Percentiles rank a stretch among this genome's conserved stretches.
Evolutionary conservation across 1,140 invertebrate genomes (phyloP).

Genomic region (Dendrolimus kikuchii): DNA sequence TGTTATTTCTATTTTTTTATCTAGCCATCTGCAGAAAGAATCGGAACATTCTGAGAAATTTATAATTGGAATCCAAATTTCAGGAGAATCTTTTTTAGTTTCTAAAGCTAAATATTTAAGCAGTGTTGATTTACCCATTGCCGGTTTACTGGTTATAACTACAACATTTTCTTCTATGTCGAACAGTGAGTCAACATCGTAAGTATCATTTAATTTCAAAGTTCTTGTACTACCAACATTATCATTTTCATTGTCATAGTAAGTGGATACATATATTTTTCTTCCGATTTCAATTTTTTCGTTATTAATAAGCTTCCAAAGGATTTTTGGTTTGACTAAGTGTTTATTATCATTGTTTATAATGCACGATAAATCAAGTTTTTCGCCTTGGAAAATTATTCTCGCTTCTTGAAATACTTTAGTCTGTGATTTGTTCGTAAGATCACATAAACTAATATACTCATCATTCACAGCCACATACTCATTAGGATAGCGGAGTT

Average conservation of each 20-base stretch:
- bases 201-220: neutral
- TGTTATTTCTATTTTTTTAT: neutral
- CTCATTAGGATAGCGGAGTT: neutral
- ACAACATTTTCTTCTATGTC: slow-evolving; percentile 12
- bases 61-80: slow-evolving; percentile 10
- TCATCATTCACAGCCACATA: slow-evolving; percentile 4
- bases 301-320: slow-evolving; percentile 11
- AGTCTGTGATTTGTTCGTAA: slow-evolving; percentile 4
- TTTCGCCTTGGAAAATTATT: slow-evolving; percentile 18
- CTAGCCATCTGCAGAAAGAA: slow-evolving; percentile 8
- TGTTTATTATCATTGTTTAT: slow-evolving; percentile 9
- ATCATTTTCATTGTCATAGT: slow-evolving; percentile 13
- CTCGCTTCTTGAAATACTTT: slow-evolving; percentile 3
- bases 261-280: slow-evolving; percentile 2
- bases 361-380: slow-evolving; percentile 8
- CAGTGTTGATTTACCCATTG: slow-evolving; percentile 16
- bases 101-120: slow-evolving; percentile 14
- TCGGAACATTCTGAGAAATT: slow-evolving; percentile 7
- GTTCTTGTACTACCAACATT: slow-evolving; percentile 8
- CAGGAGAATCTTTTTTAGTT: slow-evolving; percentile 11
- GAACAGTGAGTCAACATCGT: slow-evolving; percentile 10
- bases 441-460: slow-evolving; percentile 5
- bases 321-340: slow-evolving; percentile 5
- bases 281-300: slow-evolving; percentile 14
- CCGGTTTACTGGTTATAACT: slow-evolving; percentile 9